Evolutionary conservation across 2,113 vertebrate genomes (phyloP), one percentile per base, ranked within the genome.

Genomic region (Antechinus stuartii): DNA sequence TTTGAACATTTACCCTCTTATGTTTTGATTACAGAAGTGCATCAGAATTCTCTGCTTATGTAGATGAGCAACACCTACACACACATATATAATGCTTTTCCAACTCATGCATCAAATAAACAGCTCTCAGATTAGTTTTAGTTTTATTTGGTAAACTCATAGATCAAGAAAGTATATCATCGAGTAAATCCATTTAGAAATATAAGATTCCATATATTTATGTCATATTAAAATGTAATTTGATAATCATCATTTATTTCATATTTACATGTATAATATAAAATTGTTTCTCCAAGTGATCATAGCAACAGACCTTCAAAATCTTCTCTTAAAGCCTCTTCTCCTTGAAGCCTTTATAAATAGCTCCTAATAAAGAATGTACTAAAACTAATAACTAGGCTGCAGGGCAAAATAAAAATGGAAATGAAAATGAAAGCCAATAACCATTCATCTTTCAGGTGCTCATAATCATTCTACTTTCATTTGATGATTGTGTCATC

Each of bases 1-100:
- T 54, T 96, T 95, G 93, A 96, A 47, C 91, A 89, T 90, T 92
- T 57, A 96, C 52, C 84, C 94, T 94, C 50, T 68, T 96, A 93
- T 95, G 54, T 91, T 95, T 96, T 97, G 95, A 96, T 95, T 97
- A 92, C 93, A 95, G 25, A 96, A 95, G 96, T 96, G 35, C 93
- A 93, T 96, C 53, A 93, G 89, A 96, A 94, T 95, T 89, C 68
- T 97, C 24, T 95, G 25, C 95, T 96, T 97, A 95, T 97, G 92
- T 95, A 97, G 97, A 56, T 95, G 96, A 91, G 94, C 94, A 96
- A 46, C 90, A 96, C 61, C 49, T 92, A 84, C 54, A 46, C 52
- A 90, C 42, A 54, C 46, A 27, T 90, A 55, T 54, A 55, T 54
- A 84, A 30, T 12, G 24, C 35, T 89, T 57, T 91, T n/a, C 46